Percentiles rank a stretch among this genome's conserved stretches.
These are phyloP conservation scores for Acanthurus leucopareius DNA, from an alignment of 2,797 vertebrate species.

Conservation along the genomic window DNA sequence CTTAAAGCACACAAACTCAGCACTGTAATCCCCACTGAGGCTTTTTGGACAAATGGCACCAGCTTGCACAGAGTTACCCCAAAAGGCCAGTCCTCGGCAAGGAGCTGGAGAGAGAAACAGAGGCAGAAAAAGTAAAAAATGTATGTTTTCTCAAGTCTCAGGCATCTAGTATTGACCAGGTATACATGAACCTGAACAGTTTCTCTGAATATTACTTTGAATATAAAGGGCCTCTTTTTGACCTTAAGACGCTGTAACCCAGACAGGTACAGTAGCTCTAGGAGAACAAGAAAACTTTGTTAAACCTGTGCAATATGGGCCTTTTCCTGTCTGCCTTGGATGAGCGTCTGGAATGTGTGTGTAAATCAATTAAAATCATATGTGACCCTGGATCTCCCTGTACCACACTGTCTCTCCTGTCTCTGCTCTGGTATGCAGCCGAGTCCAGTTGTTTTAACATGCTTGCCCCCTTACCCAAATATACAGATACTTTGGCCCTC, in stretches of 20 bases:
- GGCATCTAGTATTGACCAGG: conserved; percentile 20
- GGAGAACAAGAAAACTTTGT: conserved; percentile 24
- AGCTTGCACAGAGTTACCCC: conserved; percentile 95
- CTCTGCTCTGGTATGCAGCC: conserved; percentile 67
- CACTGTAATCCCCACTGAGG: conserved; percentile 97
- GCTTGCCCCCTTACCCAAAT: conserved; percentile 68
- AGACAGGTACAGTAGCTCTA: neutral
- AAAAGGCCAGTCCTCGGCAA: conserved; percentile 95
- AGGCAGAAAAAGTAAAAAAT: conserved; percentile 24
- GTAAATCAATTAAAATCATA: conserved; percentile 68
- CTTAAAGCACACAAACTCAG: conserved; percentile 97
- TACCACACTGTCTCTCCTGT: conserved; percentile 42
- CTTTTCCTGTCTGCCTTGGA: conserved; percentile 41
- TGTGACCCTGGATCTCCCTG: conserved; percentile 47
- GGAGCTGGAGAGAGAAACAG: conserved; percentile 84
- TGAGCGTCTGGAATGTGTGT: conserved; percentile 47
- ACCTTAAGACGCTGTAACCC: neutral
- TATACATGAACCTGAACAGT: conserved; percentile 35
- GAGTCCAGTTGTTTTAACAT: conserved; percentile 67
- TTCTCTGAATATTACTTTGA: conserved; percentile 1
- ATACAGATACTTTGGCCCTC: conserved; percentile 41
- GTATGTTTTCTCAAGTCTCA: conserved; percentile 25
- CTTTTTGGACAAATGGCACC: conserved; percentile 97
- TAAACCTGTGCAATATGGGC: conserved; percentile 20
- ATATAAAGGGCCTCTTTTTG: conserved; percentile 1